Evolutionary conservation across 2,113 vertebrate genomes (phyloP), one percentile per base, ranked within the genome.

Genomic region (Planiliza haematocheilus): DNA sequence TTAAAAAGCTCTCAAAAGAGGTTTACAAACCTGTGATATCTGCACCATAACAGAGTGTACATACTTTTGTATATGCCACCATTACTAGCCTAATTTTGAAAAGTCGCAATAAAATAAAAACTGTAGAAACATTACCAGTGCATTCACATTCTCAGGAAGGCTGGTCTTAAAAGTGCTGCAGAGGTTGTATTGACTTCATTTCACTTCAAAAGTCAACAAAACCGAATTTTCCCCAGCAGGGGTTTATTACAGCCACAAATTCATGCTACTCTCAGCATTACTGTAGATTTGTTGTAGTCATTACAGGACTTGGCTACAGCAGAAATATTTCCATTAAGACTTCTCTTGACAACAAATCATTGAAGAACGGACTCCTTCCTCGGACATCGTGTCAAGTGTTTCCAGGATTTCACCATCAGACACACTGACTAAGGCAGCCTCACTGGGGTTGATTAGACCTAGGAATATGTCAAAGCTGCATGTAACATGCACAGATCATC

Each of bases 291-390:
- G 46, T 43, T 36, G 61, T 21, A 34, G 38, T 61, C 73, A 46
- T 68, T 55, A 49, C 57, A 56, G 50, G 24, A 37, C 67, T 55
- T 74, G 57, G 45, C 34, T 36, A 10, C 36, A 4, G 42, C 41
- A 43, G 50, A 49, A 72, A 24, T 30, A 45, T 61, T 68, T 75
- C 39, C 20, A 76, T 78, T 67, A 67, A 55, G 18, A 52, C 34
- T 70, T 61, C 13, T 45, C 43, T 43, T 50, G 16, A 49, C 10
- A 59, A 43, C 21, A 67, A 56, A 57, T 72, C 50, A 39, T 58
- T 17, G 64, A 57, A 60, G 36, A 8, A 16, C 2, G 8, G 8
- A 16, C 43, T 21, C 36, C 16, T 2, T 12, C 12, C 13, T 48
- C 10, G 30, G 12, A 53, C n/a, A n/a, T 48, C 41, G 42, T 30